Conservation (phyloP, 2,888 invertebrate species). For the Pachydiplax longipennis region DNA sequence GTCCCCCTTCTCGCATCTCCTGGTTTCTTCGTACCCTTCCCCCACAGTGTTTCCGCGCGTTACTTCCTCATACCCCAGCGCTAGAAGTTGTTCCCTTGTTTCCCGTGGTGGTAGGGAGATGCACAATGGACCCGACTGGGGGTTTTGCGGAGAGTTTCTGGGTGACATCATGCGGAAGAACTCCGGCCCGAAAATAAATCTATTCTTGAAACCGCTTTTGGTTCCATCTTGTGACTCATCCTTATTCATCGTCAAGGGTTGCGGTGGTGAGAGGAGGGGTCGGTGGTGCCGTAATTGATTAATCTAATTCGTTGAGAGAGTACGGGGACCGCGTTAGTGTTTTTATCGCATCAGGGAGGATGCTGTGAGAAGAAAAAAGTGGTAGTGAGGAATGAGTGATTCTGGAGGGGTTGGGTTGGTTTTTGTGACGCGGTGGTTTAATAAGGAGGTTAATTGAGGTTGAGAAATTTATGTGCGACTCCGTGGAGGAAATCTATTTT, state of each 20-base stretch:
- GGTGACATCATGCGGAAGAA: slow-evolving; percentile 43
- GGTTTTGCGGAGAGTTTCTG: not conserved
- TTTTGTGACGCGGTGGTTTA: not conserved
- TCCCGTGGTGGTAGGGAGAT: not conserved
- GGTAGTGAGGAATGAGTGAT: not conserved
- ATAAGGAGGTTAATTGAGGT: not conserved
- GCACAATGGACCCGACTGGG: not conserved
- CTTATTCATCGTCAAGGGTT: not conserved
- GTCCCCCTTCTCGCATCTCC: not conserved
- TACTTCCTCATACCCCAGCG: not conserved
- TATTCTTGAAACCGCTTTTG: slow-evolving; percentile 2
- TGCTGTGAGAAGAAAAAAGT: not conserved
- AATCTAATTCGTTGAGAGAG: not conserved
- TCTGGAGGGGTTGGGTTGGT: not conserved
- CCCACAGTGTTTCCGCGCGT: no score
- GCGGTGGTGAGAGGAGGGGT: not conserved
- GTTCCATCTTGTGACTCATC: slow-evolving; percentile 25
- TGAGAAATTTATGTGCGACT: not conserved
- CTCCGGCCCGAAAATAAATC: slow-evolving; percentile 29
- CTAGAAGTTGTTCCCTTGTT: not conserved
- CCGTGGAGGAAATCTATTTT: not conserved
- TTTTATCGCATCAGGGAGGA: not conserved
- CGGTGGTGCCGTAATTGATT: not conserved
- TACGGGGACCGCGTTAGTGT: not conserved
- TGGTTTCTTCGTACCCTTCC: not conserved